These are phyloP conservation scores for Napeogenes inachia DNA, from an alignment of 2,888 invertebrate species.

Conservation along the genomic window DNA sequence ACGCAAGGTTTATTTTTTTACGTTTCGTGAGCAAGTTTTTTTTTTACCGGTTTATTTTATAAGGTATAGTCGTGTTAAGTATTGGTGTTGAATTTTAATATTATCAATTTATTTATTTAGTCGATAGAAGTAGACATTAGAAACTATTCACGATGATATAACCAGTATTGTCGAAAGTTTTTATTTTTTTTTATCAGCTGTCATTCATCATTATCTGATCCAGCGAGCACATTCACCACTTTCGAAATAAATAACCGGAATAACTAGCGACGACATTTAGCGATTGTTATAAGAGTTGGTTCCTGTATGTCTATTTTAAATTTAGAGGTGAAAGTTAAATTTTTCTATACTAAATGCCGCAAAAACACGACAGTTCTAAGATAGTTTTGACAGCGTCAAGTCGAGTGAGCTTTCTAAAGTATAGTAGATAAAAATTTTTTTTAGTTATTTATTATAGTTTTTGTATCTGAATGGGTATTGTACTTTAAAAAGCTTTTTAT, in stretches of 20 bases:
- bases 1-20: conserved; percentile 15
- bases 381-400: conserved; percentile 24
- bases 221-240: conserved; percentile 41
- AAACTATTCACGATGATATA: conserved; percentile 12
- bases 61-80: not conserved
- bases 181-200: conserved; percentile 30
- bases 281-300: conserved; percentile 22
- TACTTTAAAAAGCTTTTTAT: too few relatives aligned
- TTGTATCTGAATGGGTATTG: too few relatives aligned
- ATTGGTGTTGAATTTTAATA: too few relatives aligned
- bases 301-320: conserved; percentile 24
- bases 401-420: conserved; percentile 26
- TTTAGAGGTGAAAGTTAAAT: conserved; percentile 45
- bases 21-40: conserved; percentile 47
- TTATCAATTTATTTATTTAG: too few relatives aligned
- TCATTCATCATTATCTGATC: conserved; percentile 47
- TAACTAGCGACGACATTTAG: conserved; percentile 37
- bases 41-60: conserved; percentile 31
- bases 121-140: too few relatives aligned
- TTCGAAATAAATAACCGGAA: conserved; percentile 60
- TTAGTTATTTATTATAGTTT: conserved; percentile 3
- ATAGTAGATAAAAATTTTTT: conserved; percentile 6
- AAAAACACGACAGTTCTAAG: conserved; percentile 26
- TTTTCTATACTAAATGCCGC: conserved; percentile 19
- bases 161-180: conserved; percentile 2